Conservation (phyloP, 1,140 invertebrate species). For the Pentalonia nigronervosa region DNA sequence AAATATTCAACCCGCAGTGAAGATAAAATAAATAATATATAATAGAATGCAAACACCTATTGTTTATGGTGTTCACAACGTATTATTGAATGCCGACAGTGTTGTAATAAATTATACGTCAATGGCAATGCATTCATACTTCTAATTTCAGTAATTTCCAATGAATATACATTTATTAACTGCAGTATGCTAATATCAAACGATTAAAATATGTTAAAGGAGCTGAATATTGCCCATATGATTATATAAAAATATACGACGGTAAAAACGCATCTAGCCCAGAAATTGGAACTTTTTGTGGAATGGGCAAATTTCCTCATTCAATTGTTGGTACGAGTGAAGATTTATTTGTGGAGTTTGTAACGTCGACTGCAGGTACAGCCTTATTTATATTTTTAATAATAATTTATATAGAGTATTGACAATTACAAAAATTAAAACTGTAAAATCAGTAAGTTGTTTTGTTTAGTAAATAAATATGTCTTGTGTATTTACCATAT, state of each 20-base stretch:
- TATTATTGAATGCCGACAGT: background rate
- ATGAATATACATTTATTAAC: background rate
- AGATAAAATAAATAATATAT: constrained; percentile 2
- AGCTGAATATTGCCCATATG: constrained; percentile 86
- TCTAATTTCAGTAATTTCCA: background rate
- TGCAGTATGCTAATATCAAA: constrained; percentile 1
- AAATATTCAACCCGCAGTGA: background rate
- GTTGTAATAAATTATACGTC: background rate
- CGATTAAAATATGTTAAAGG: constrained; percentile 65
- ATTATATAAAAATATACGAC: constrained; percentile 90
- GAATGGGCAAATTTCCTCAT: constrained; percentile 92
- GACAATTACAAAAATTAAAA: background rate
- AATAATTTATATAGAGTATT: background rate
- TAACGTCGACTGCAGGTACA: constrained; percentile 83
- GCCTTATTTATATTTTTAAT: background rate
- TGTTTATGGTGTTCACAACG: background rate
- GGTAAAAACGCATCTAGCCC: constrained; percentile 85
- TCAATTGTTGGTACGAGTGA: constrained; percentile 91
- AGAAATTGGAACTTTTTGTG: constrained; percentile 90
- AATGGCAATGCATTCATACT: background rate
- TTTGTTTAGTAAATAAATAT: background rate
- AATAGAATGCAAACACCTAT: background rate
- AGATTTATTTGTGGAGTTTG: constrained; percentile 89
- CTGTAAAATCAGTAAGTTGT: background rate
- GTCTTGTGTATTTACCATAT: background rate